Conservation (phyloP, 1,140 invertebrate genomes). For the Mercenaria mercenaria region DNA sequence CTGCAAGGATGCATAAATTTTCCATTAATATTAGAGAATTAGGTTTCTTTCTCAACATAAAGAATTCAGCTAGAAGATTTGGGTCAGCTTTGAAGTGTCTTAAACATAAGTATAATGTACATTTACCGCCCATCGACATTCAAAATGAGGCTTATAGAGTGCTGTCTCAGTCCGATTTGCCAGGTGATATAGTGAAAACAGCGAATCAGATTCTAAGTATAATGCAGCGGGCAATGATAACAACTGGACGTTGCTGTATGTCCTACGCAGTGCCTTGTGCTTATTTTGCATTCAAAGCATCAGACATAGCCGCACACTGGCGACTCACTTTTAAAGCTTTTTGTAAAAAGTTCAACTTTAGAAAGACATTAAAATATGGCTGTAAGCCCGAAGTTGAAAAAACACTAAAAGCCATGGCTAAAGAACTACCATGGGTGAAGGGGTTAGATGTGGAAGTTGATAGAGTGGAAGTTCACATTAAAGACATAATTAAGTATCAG, state of each 20-base stretch:
- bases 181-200: neutral
- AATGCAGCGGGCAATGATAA: neutral
- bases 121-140: neutral
- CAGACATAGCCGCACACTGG: neutral
- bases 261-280: neutral
- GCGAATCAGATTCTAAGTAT: neutral
- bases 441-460: neutral
- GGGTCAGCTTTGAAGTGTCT: neutral
- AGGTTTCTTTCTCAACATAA: neutral
- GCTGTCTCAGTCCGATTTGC: neutral
- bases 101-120: neutral
- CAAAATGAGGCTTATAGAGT: neutral
- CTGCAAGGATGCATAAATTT: neutral
- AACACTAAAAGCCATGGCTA: neutral
- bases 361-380: neutral
- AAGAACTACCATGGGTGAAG: slow-evolving; percentile 17
- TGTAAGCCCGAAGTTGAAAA: neutral
- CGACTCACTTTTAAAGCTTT: neutral
- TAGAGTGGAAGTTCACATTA: neutral
- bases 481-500: slow-evolving; percentile 12
- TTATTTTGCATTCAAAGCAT: neutral
- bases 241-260: neutral
- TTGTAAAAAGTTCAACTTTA: neutral
- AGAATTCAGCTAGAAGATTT: neutral
- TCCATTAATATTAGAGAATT: neutral